These are phyloP conservation scores for Gibbula magus DNA, from an alignment of 2,888 invertebrate species.

Conservation along the genomic window DNA sequence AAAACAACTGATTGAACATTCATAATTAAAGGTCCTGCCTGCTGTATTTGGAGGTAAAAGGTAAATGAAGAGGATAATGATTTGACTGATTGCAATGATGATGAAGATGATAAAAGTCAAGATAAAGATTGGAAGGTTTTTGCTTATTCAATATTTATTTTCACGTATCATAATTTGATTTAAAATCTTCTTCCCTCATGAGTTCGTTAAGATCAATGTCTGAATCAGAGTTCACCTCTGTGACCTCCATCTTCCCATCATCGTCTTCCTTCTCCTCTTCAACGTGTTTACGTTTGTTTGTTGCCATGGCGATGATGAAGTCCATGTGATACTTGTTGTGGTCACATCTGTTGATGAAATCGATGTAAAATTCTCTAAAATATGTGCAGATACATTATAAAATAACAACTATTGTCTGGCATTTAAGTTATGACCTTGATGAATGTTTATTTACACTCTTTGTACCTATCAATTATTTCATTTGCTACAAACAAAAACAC, in stretches of 20 bases:
- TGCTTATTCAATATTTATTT: neutral
- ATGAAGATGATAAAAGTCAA: no score
- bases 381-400: neutral
- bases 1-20: no score
- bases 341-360: constrained; percentile 84
- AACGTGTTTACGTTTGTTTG: constrained; percentile 43
- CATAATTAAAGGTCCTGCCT: no score
- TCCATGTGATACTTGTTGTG: constrained; percentile 90
- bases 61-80: no score
- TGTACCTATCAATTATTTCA: no score
- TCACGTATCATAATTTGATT: neutral
- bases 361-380: neutral
- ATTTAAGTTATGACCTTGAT: neutral
- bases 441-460: no score
- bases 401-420: neutral
- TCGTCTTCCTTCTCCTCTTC: constrained; percentile 33
- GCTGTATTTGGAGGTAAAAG: no score
- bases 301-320: constrained; percentile 78
- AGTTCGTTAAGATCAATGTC: constrained; percentile 28
- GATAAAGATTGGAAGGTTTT: neutral
- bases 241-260: constrained; percentile 36
- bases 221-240: constrained; percentile 28
- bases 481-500: no score
- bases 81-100: no score
- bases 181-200: constrained; percentile 30